phyloP scores from a whole-genome alignment of 2,797 vertebrate genomes.

The Muraenolepis orangiensis region DNA sequence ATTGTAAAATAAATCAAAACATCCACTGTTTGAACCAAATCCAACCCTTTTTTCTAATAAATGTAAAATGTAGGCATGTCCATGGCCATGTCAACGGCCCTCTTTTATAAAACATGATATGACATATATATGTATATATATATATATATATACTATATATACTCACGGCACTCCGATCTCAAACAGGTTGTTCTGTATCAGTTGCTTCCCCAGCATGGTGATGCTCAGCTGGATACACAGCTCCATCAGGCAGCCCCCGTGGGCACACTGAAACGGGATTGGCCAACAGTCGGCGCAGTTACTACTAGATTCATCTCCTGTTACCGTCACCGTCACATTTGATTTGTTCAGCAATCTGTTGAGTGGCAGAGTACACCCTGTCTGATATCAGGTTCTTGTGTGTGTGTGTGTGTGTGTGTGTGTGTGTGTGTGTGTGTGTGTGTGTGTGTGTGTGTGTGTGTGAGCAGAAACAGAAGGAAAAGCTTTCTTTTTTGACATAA shows the following conservation, averaged over 20 bases:
- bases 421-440: no score
- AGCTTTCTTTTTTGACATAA: no score
- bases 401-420: no score
- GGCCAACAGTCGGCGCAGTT: neutral
- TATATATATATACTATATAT: slow-evolving; percentile 12
- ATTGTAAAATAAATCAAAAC: no score
- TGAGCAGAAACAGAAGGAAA: no score
- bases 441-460: no score
- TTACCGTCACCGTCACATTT: neutral
- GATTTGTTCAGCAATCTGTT: neutral
- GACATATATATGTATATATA: no score
- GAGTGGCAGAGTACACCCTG: neutral
- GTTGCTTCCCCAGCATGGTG: slow-evolving; percentile 97
- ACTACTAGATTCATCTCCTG: neutral
- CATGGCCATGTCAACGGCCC: no score
- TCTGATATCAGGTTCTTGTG: neutral
- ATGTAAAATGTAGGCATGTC: no score
- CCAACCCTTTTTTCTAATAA: no score
- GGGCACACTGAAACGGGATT: slow-evolving; percentile 80
- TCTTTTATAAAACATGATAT: no score
- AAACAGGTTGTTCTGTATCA: slow-evolving; percentile 98
- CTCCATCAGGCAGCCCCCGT: slow-evolving; percentile 95
- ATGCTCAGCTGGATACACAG: slow-evolving; percentile 97
- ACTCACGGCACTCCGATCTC: slow-evolving; percentile 98
- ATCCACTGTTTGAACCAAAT: no score